Conservation (phyloP, 1,140 invertebrate genomes). For the Leptinotarsa texana region DNA sequence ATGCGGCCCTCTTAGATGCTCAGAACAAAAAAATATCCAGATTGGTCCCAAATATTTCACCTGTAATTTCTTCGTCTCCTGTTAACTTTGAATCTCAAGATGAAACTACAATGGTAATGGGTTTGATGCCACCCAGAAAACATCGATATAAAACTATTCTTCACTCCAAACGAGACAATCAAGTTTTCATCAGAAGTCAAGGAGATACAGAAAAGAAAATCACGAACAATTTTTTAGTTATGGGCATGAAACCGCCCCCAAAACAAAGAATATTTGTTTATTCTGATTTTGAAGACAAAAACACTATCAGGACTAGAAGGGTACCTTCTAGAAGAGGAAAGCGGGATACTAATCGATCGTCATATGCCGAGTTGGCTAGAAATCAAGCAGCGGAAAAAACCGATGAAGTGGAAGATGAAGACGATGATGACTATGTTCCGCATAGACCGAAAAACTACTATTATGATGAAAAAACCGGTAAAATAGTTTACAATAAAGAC, state of each 20-base stretch:
- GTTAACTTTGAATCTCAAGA: constrained; percentile 20
- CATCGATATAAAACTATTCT: constrained; percentile 42
- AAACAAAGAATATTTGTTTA: constrained; percentile 42
- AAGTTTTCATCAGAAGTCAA: background rate
- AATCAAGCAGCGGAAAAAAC: constrained; percentile 31
- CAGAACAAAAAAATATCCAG: background rate
- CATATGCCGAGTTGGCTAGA: constrained; percentile 42
- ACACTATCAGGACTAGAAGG: constrained; percentile 12
- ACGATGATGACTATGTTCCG: constrained; percentile 51
- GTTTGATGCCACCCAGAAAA: constrained; percentile 39
- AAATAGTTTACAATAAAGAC: constrained; percentile 48
- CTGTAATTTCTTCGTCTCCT: background rate
- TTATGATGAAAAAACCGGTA: constrained; percentile 50
- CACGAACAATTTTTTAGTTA: constrained; percentile 41
- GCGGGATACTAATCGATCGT: constrained; percentile 32
- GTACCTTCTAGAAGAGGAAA: constrained; percentile 27
- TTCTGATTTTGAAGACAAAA: constrained; percentile 38
- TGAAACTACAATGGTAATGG: constrained; percentile 36
- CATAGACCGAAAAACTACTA: constrained; percentile 51
- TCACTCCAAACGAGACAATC: constrained; percentile 24
- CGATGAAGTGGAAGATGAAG: constrained; percentile 31
- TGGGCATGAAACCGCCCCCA: constrained; percentile 50
- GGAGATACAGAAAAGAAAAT: constrained; percentile 15
- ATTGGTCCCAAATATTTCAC: background rate
- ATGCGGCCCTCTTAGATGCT: constrained; percentile 7